Base-by-base conservation (phyloP, 2,797 vertebrate species). In the Sebastes hubbsi region DNA sequence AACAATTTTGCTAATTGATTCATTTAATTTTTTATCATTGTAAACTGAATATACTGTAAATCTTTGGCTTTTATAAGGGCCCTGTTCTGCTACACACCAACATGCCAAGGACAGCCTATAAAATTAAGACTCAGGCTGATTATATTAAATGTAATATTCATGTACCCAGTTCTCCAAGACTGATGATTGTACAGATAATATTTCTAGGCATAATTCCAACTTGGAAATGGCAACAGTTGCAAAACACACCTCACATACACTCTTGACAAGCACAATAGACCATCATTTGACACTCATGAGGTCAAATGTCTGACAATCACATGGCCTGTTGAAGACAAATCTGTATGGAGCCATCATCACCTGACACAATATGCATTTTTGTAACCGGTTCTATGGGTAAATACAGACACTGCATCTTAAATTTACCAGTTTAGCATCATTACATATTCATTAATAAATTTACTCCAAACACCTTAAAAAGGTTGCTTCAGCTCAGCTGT, bases 301-400 rank as follows among this genome's bases (percentile, higher is more conserved):
- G 63, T 83, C 36, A 72, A 63, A 61, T 38, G 55, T 65, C 27
- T 75, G 63, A 59, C 65, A 62, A 84, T 78, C 78, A 76, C 68
- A 55, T 46, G 38, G 3, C 24, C 46, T 5, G 24, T 9, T 56
- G 34, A 52, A 32, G 64, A 76, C 46, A 62, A 25, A 71, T 63
- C 58, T 66, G n/a, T 38, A 63, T 34, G 49, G 56, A 63, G 38
- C 10, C 18, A 38, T 63, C 22, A 52, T 68, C 29, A 46, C 34
- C 60, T 77, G 24, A 75, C 3, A 54, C 16, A 36, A 77, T 27
- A 55, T 52, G 22, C 70, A 59, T 69, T 18, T 64, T n/a, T 73
- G 66, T 72, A 16, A 25, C 32, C 4, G 8, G 46, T 32, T 61
- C 24, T 18, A 18, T 10, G 1, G 1, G 16, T 13, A 14, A 30